Base-by-base conservation (phyloP, 2,797 vertebrate genomes). In the Melanotaenia trifasciata region DNA sequence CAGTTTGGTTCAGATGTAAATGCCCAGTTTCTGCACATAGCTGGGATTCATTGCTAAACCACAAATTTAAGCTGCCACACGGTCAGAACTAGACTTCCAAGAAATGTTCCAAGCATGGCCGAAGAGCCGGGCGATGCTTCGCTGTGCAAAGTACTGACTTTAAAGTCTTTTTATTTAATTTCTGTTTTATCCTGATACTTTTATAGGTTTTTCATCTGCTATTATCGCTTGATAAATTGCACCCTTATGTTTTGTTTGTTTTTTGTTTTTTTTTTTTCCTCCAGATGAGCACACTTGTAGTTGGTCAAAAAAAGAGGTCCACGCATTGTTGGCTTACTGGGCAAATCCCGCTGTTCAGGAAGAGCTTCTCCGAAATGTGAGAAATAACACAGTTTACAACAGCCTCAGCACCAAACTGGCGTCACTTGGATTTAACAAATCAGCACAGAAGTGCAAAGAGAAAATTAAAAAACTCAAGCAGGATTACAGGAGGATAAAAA, bases 401-500 rank as follows among this genome's bases (percentile, higher is more conserved):
- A 13, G 14, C 50, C 67, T 79, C 35, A 84, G 84, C 30, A 40
- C 67, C 32, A 58, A 68, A 20, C 63, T 86, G 18, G 71, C 74
- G 1, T 64, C 69, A 0, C 74, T 81, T 0, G 84, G 79, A 35
- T 86, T 70, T 62, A 58, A 67, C 62, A 83, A 86, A 68, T 33
- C 70, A 1, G 57, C 81, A 2, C 50, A 74, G 18, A 76, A 79
- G 30, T 86, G 76, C 64, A 78, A 73, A 35, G 81, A 84, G 69
- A 87, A 84, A 60, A 70, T 80, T 1, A 80, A 78, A 60, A 82
- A 83, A 47, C 54, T 83, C 65, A 84, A 84, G 61, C 77, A 79
- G 40, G 74, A 84, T 3, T 83, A 83, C 61, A 80, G 70, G 61
- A 87, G 67, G 38, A 70, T 83, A 53, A 82, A 78, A 57, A 76